Base-by-base conservation (phyloP, 2,113 vertebrate genomes). In the Hiodon alosoides region DNA sequence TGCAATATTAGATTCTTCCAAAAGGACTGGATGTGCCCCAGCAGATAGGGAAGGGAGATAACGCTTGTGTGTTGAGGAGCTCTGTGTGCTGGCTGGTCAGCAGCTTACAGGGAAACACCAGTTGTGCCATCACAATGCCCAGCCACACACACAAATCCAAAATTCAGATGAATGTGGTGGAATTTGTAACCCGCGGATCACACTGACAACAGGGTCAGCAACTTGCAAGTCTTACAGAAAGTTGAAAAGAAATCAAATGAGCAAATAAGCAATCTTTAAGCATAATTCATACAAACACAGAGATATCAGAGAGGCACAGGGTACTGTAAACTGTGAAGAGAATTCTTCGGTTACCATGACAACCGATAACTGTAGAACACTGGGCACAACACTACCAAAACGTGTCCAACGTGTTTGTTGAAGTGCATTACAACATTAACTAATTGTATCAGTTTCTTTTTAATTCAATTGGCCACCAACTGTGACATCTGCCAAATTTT, bases 361-460 rank as follows among this genome's bases (percentile, higher is more conserved):
- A 85, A 90, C 86, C 78, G 82, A 85, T 47, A 72, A 76, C 77
- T 16, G 65, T 76, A 81, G 71, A 51, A 75, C 50, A 9, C 16
- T 52, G 17, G 57, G 50, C 61, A 16, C 50, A 72, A 64, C 17
- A 4, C 55, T 46, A 31, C 50, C 58, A 48, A 66, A 58, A 31
- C 75, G 69, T 54, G 59, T 51, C 13, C 17, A 67, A 73, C 69
- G 11, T 81, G 55, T 77, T 61, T 13, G 52, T 52, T 55, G 47
- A 74, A 54, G 6, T 3, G 14, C 16, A 16, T 7, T 64, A 31
- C 31, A 31, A 31, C 31, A 31, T 31, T 31, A 31, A 31, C 31
- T 31, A 31, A 2, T 31, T 31, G 31, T 2, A 31, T 31, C 31
- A 31, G 0, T 31, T 31, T 31, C 31, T 31, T 31, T 31, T 31